Evolutionary conservation across 2,113 vertebrate species (phyloP).

Genomic region (Gorsachius goisagi): DNA sequence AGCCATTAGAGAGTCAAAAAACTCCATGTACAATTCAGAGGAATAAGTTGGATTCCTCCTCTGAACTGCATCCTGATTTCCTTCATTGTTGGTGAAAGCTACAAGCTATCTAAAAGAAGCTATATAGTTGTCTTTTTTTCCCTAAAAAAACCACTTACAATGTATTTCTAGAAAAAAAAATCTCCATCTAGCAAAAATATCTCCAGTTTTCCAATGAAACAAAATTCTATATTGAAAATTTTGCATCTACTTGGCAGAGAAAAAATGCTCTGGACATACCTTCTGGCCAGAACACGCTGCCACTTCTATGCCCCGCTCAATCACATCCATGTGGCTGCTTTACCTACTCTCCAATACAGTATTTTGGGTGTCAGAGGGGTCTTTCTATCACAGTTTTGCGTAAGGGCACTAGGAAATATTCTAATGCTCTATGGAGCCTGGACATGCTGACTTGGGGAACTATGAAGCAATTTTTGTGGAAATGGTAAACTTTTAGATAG

Average conservation of each 20-base stretch:
- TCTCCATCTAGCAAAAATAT: too few relatives aligned
- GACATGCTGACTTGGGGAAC: neutral
- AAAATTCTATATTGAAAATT: neutral
- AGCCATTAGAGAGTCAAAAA: neutral
- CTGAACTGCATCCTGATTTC: neutral
- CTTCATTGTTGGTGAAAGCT: neutral
- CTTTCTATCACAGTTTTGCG: neutral
- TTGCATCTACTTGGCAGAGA: neutral
- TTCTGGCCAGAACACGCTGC: neutral
- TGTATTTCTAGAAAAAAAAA: neutral
- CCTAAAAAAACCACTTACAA: too few relatives aligned
- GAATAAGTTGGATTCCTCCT: neutral
- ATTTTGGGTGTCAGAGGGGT: neutral
- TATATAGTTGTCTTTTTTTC: neutral
- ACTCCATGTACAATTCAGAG: too few relatives aligned
- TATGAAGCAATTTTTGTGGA: neutral
- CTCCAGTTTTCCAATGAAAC: neutral
- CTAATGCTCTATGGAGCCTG: neutral
- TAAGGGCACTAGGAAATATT: neutral
- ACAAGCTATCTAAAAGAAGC: neutral
- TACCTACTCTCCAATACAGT: neutral
- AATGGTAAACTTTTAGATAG: neutral
- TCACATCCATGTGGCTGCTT: neutral
- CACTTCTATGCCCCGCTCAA: neutral
- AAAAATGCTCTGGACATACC: neutral